A percentile compares a stretch with the other conserved stretches of the same genome.
phyloP scores from a whole-genome alignment of 92 coral and sea anemone genomes.

The Desmophyllum pertusum region DNA sequence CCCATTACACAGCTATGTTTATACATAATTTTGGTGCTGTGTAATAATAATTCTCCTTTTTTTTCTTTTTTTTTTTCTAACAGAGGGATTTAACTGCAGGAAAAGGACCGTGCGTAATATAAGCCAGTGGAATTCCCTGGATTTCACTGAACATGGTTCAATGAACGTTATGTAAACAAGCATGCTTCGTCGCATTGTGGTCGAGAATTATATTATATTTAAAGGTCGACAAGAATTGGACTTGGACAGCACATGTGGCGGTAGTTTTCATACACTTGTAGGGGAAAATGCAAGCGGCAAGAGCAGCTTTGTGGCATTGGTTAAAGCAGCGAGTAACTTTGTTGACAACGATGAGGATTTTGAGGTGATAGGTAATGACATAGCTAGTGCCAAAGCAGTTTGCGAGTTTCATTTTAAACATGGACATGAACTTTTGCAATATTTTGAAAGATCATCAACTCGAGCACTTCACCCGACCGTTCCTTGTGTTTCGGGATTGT shows the following conservation, averaged over 20 bases:
- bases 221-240: slow-evolving; percentile 79
- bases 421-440: slow-evolving; percentile 58
- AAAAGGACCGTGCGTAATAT: not conserved
- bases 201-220: slow-evolving; percentile 86
- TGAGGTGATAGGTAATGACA: slow-evolving; percentile 63
- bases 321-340: slow-evolving; percentile 86
- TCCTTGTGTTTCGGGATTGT: slow-evolving; percentile 67
- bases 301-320: slow-evolving; percentile 89
- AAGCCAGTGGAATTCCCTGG: not conserved
- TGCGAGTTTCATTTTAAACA: slow-evolving; percentile 81
- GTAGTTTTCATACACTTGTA: slow-evolving; percentile 80
- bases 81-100: not conserved
- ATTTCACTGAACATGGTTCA: not conserved
- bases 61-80: not conserved
- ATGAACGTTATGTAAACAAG: not conserved
- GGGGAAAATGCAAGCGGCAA: slow-evolving; percentile 96
- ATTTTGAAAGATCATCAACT: slow-evolving; percentile 34
- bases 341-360: slow-evolving; percentile 76
- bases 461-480: slow-evolving; percentile 41
- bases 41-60: not conserved
- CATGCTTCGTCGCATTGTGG: slow-evolving; percentile 86
- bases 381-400: slow-evolving; percentile 63
- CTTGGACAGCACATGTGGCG: slow-evolving; percentile 57
- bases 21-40: too few species aligned
- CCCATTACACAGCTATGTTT: too few species aligned